Base-by-base conservation (phyloP, 2,888 invertebrate species). In the Tridacna gigas region DNA sequence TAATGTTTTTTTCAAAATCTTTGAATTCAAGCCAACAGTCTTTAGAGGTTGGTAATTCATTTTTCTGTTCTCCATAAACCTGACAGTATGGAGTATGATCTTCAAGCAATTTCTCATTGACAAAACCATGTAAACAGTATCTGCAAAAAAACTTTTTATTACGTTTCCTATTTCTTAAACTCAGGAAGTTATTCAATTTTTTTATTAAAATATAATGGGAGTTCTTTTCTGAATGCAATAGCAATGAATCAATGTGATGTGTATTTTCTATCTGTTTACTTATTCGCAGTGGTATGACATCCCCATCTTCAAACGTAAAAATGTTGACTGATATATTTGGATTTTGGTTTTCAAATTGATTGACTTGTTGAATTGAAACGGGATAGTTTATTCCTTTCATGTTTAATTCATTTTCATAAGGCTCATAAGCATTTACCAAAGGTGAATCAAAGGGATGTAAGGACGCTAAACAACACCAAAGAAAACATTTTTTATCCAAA, bases 301-400 rank as follows among this genome's bases (percentile, higher is more conserved):
- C 63, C 25, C 61, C 28, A 48, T 69, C 75, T n/a, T 75, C 74
- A 56, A 26, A 80, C 15, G 80, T 56, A 77, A 80, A 83, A 18
- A 83, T 37, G 77, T 80, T 83, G 51, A 83, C 69, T 2, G 83
- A 83, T 61, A 83, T 51, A 74, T 74, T 47, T 61, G 76, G 66
- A 63, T 80, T 83, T 51, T 80, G 83, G 25, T 77, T 80, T 67
- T 83, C 80, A 83, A 83, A 83, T 74, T 65, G 80, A 47, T 51
- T 77, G 20, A 83, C 51, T 71, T 83, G 75, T 80, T 80, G 56
- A 11, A 83, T 48, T 5, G 80, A 45, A 18, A 80, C 51, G 28
- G 80, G 83, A 63, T 67, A 83, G 18, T 56, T 18, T 9, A 83
- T 65, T 28, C 51, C 77, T 26, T 61, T 25, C 77, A 83, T 74